Evolutionary conservation across 2,797 vertebrate species (phyloP), one percentile per base, ranked within the genome.

Genomic region (Chelmon rostratus): DNA sequence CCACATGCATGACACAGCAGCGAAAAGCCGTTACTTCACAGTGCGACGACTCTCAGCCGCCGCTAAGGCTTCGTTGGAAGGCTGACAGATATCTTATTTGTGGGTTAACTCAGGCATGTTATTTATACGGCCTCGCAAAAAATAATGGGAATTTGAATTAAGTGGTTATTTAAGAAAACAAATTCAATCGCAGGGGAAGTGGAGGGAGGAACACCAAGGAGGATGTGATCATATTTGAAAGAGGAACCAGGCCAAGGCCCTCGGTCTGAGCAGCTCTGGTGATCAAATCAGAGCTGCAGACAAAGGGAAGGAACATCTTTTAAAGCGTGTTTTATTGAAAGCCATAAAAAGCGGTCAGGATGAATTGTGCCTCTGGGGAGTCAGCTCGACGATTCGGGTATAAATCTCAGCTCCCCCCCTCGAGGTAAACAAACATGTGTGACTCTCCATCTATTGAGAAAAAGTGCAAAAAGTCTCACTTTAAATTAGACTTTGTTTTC

Each of bases 301-400:
- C 88, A 85, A 87, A 90, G 69, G 53, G 79, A 83, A 81, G 83
- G 69, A 90, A 89, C 87, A 84, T 88, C 85, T 89, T 91, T 92
- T 88, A 92, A 91, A 92, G 84, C 0, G 37, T 90, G 90, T 93
- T 94, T 93, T 91, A 93, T 93, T 88, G 86, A 78, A 86, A 75
- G 81, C 76, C 57, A 70, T 91, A 92, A 93, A 93, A 93, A 83
- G 86, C 47, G 78, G 78, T 88, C 72, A 42, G 75, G 89, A 92
- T 85, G 87, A 91, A 87, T 88, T 79, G 83, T 71, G 79, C 44
- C 87, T 83, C 81, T 4, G 57, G 82, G 83, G 89, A 79, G 72
- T 81, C 69, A 8, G 75, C 72, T 74, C 57, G 69, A 81, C 54
- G 69, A 76, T 76, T 73, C 19, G 16, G 84, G 75, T 42, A 78